A percentile compares a stretch with the other conserved stretches of the same genome.
Conservation (phyloP, 1,140 invertebrate species). For the Bombus superbus region DNA sequence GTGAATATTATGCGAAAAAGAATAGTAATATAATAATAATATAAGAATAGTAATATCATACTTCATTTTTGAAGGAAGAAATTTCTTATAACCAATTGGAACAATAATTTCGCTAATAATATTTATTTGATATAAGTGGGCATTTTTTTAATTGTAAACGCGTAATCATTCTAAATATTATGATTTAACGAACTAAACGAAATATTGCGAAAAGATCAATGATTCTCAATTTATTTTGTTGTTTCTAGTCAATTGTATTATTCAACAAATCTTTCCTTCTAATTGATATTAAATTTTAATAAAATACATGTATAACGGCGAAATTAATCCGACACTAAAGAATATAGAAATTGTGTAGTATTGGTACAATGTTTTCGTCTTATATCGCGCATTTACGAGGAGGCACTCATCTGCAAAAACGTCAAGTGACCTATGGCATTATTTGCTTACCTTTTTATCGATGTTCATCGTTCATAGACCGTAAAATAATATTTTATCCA, state of each 20-base stretch:
- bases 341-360: too few relatives aligned
- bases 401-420: constrained; percentile 55
- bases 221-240: background rate
- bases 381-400: constrained; percentile 23
- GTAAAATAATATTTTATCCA: constrained; percentile 46
- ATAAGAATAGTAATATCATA: background rate
- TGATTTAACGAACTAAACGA: too few relatives aligned
- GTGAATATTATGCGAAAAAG: background rate
- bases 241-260: background rate
- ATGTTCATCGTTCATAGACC: constrained; percentile 31
- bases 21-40: background rate
- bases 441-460: constrained; percentile 55
- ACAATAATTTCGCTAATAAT: background rate
- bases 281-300: background rate
- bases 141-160: background rate
- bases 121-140: background rate
- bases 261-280: too few relatives aligned
- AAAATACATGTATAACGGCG: background rate
- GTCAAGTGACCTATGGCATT: constrained; percentile 69
- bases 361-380: background rate
- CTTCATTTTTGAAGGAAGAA: background rate
- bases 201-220: background rate
- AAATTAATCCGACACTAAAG: background rate
- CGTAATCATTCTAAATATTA: background rate
- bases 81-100: background rate